Conservation (phyloP, 2,113 vertebrate genomes). For the Coryphaenoides rupestris region DNA sequence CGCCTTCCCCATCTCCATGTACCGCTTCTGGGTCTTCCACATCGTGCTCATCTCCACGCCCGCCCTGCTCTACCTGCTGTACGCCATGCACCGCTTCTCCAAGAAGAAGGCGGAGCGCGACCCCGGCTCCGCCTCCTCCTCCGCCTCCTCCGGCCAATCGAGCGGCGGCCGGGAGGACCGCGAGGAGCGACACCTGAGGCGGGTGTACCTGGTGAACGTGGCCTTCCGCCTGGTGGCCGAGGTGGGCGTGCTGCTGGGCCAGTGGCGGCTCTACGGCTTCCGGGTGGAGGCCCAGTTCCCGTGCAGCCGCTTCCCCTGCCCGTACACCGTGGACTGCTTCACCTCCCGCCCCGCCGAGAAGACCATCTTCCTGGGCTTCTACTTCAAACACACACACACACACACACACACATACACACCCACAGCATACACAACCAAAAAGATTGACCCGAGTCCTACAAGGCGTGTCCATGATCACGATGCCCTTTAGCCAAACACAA, state of each 20-base stretch:
- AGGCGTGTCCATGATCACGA: too few relatives aligned
- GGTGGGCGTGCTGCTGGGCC: constrained; percentile 77
- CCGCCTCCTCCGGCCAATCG: accelerated
- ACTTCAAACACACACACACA: too few relatives aligned
- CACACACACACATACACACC: too few relatives aligned
- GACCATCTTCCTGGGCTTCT: constrained; percentile 89
- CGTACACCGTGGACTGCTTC: constrained; percentile 89
- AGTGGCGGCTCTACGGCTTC: too few relatives aligned
- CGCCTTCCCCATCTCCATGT: constrained; percentile 91
- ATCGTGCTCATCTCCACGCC: constrained; percentile 87
- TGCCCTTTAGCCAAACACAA: too few relatives aligned
- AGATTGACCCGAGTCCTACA: accelerated
- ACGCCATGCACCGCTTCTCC: constrained; percentile 78
- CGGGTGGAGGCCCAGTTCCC: constrained; percentile 80
- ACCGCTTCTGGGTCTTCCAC: constrained; percentile 94
- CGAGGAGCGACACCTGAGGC: constrained; percentile 19
- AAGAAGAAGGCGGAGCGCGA: too few relatives aligned
- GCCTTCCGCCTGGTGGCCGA: constrained; percentile 80
- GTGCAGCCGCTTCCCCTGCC: constrained; percentile 82
- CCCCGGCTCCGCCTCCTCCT: too few relatives aligned
- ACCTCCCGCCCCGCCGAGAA: constrained; percentile 90
- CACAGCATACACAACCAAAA: too few relatives aligned
- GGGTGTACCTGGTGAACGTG: constrained; percentile 80
- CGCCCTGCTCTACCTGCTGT: constrained; percentile 83
- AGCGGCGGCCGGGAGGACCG: neutral